Evolutionary conservation across 1,140 invertebrate genomes (phyloP).

Genomic region (Hycleus phaleratus): DNA sequence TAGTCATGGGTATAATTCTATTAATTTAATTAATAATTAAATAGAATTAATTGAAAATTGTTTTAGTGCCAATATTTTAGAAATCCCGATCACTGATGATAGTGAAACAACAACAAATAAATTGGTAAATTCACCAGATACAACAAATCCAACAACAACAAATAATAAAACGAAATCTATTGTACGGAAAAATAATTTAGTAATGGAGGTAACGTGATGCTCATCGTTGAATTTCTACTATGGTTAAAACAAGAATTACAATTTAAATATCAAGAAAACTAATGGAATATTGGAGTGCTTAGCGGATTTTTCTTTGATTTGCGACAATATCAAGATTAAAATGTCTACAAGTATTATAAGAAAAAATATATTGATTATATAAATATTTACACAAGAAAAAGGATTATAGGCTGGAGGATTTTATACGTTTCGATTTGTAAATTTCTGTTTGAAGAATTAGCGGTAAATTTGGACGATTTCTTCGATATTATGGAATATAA

Average conservation of each 20-base stretch:
- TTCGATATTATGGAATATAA: slow-evolving; percentile 3
- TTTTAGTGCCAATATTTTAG: slow-evolving; percentile 40
- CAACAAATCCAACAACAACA: slow-evolving; percentile 23
- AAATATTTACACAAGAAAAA: too few species aligned
- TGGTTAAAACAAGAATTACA: background rate
- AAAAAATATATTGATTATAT: too few species aligned
- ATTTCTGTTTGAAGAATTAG: background rate
- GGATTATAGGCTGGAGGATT: background rate
- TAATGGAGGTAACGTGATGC: slow-evolving; percentile 42
- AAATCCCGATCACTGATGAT: slow-evolving; percentile 36
- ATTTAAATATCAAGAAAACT: background rate
- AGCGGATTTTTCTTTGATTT: too few species aligned
- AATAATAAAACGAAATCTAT: slow-evolving; percentile 35
- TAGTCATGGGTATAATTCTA: slow-evolving; percentile 37
- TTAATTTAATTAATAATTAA: background rate
- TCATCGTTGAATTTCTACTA: slow-evolving; percentile 23
- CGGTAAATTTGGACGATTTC: too few species aligned
- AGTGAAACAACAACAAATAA: slow-evolving; percentile 26
- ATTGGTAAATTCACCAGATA: slow-evolving; percentile 22
- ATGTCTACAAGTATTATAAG: too few species aligned
- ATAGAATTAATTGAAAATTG: background rate
- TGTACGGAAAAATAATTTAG: slow-evolving; percentile 37
- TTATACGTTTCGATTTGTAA: slow-evolving; percentile 1
- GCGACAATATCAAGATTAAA: too few species aligned
- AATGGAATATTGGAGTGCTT: background rate